A percentile compares a stretch with the other conserved stretches of the same genome.
phyloP scores from a whole-genome alignment of 2,888 invertebrate species.

The Sinohyriopsis cumingii region DNA sequence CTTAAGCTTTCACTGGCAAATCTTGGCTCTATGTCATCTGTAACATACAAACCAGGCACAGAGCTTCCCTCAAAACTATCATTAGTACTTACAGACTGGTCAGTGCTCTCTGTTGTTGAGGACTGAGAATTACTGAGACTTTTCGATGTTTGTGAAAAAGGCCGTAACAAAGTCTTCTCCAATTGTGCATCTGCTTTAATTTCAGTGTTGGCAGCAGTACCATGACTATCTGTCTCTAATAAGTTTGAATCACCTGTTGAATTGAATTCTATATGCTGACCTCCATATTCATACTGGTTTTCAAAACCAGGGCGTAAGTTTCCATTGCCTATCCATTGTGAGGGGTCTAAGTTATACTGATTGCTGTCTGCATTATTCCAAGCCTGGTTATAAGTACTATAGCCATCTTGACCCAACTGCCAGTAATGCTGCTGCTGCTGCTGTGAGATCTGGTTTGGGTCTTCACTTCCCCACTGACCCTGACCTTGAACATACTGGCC shows the following conservation, averaged over 20 bases:
- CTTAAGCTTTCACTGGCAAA: neutral
- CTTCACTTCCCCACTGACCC: constrained; percentile 2
- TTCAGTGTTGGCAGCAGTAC: too few relatives aligned
- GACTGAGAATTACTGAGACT: constrained; percentile 23
- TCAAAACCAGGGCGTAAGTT: too few relatives aligned
- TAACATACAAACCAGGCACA: constrained; percentile 34
- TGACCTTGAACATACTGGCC: constrained; percentile 4
- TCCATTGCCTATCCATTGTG: too few relatives aligned
- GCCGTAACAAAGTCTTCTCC: too few relatives aligned
- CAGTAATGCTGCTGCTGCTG: neutral
- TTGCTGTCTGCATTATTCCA: constrained; percentile 1
- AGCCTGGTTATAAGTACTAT: constrained; percentile 10
- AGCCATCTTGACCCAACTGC: constrained; percentile 2
- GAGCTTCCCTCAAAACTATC: constrained; percentile 31
- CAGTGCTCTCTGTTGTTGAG: constrained; percentile 22
- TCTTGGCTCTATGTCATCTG: constrained; percentile 29
- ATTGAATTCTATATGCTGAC: too few relatives aligned
- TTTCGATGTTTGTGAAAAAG: too few relatives aligned
- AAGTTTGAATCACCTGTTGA: too few relatives aligned
- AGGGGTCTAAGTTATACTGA: constrained; percentile 15
- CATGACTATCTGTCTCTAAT: too few relatives aligned
- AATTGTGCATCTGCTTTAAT: too few relatives aligned
- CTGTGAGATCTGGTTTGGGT: constrained; percentile 6
- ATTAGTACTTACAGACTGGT: constrained; percentile 20
- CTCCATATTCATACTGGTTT: too few relatives aligned